Conservation (phyloP, 2,113 vertebrate species). For the Octodon degus region DNA sequence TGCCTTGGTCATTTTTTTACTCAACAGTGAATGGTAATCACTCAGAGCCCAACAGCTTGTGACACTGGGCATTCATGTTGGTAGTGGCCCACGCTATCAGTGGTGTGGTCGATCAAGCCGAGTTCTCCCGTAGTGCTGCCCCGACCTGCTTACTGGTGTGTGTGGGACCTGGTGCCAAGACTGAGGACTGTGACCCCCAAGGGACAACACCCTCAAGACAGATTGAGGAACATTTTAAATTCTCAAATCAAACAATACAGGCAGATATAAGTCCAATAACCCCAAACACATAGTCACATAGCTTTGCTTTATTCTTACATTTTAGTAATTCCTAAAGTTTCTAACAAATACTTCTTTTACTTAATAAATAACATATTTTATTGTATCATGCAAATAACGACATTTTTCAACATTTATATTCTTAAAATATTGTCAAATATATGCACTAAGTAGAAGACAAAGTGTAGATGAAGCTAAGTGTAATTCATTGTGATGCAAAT, state of each 20-base stretch:
- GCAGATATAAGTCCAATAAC: neutral
- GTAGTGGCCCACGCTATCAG: neutral
- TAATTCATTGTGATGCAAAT: neutral
- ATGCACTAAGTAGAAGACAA: neutral
- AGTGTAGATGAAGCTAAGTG: neutral
- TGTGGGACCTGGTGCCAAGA: neutral
- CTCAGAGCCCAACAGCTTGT: neutral
- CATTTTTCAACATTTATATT: neutral
- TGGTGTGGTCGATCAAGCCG: neutral
- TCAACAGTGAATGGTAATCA: neutral
- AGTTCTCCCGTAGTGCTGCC: neutral
- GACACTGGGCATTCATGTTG: neutral
- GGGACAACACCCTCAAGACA: neutral
- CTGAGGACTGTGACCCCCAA: neutral
- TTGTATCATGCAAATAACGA: neutral
- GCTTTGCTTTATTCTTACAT: neutral
- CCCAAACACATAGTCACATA: neutral
- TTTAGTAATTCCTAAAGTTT: neutral
- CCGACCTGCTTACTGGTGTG: neutral
- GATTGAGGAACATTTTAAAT: neutral
- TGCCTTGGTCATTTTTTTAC: neutral
- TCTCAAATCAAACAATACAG: neutral
- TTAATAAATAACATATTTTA: neutral
- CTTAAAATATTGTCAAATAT: neutral
- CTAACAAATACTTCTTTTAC: neutral